Evolutionary conservation across 1,140 invertebrate genomes (phyloP), one percentile per base, ranked within the genome.

Genomic region (Drosophila sturtevanti): DNA sequence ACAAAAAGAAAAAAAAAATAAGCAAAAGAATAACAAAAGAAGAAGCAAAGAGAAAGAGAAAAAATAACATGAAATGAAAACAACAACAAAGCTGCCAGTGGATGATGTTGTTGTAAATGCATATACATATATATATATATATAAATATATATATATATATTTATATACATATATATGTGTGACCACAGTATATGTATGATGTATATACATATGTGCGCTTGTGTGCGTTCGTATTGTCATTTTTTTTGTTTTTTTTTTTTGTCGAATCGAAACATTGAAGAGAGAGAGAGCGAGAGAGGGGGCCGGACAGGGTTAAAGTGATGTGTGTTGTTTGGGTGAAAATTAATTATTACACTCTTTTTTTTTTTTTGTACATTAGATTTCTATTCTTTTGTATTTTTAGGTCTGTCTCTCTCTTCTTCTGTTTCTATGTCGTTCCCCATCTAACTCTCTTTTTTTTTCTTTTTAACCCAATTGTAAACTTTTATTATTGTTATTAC

Each of bases 21-120:
- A 75, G 72, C 77, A 69, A 84, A 87, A 84, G 80, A 87, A 87
- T 89, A 87, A 87, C 79, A 87, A 75, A 75, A 89, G 48, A 72
- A 64, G 56, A 78, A 76, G 52, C 52, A 64, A 4, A 68, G 27
- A 72, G 70, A 69, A 63, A 68, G 63, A 56, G 66, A 67, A 61
- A 62, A 72, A 78, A 77, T 60, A 76, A 87, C 72, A 84, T 70
- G 74, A 84, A 84, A 89, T 77, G 77, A 89, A 87, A 87, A 87
- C 81, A 86, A 79, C 81, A 89, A 82, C 74, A 80, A 77, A 37
- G 61, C 63, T 56, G 73, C 58, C 35, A 48, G 56, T 70, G 58
- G 69, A 63, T 68, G 56, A 54, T 60, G 63, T 62, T 78, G 44
- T 65, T 70, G 62, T 77, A 59, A 14, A 51, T 69, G 66, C 68